Evolutionary conservation across 2,113 vertebrate genomes (phyloP).

Genomic region (Phylloscopus trochiloides): DNA sequence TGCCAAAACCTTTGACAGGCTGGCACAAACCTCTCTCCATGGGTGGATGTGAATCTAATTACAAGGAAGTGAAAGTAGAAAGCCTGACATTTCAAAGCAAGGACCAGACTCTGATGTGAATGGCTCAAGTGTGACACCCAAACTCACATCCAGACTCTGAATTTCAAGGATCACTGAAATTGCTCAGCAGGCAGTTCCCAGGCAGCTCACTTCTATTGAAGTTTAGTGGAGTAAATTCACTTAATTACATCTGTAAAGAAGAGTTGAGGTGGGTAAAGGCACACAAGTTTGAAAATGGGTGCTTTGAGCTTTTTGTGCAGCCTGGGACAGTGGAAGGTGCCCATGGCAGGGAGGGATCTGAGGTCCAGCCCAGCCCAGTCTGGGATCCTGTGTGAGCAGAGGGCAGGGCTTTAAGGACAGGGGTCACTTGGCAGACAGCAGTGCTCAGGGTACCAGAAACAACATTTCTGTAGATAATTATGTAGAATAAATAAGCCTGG

Average conservation of each 20-base stretch:
- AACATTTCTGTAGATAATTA: background rate
- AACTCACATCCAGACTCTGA: background rate
- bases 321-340: background rate
- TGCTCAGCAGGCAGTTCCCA: background rate
- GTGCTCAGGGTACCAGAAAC: background rate
- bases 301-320: background rate
- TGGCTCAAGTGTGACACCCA: background rate
- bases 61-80: background rate
- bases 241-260: background rate
- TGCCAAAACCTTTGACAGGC: background rate
- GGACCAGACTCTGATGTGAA: background rate
- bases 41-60: background rate
- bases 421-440: background rate
- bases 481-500: background rate
- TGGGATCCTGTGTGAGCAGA: background rate
- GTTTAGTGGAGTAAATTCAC: background rate
- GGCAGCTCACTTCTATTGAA: background rate
- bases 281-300: background rate
- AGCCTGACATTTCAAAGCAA: background rate
- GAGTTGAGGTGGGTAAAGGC: background rate
- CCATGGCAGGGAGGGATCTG: background rate
- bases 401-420: background rate
- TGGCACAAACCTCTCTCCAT: background rate
- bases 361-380: background rate
- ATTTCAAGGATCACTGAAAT: background rate